Conservation (phyloP, 2,888 invertebrate species). For the Ceraclea dissimilis region DNA sequence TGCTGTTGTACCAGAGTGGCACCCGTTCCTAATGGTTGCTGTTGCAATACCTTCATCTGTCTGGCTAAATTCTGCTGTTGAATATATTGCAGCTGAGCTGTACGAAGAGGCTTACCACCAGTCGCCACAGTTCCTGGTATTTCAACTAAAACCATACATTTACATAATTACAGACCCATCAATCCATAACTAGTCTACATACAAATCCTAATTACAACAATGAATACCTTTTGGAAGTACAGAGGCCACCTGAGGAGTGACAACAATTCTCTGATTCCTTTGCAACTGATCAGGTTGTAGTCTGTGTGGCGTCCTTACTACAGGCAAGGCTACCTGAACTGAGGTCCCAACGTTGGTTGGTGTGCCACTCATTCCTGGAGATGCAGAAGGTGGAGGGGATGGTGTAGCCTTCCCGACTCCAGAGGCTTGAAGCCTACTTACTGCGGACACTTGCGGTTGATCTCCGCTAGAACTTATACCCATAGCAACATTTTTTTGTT, state of each 20-base stretch:
- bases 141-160: background rate
- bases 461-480: constrained; percentile 27
- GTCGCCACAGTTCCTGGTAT: constrained; percentile 39
- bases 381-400: constrained; percentile 40
- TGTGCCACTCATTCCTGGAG: constrained; percentile 30
- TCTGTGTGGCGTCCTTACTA: constrained; percentile 21
- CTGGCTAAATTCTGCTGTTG: constrained; percentile 50
- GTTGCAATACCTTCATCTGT: constrained; percentile 44
- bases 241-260: constrained; percentile 23
- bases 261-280: constrained; percentile 22
- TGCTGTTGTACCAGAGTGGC: constrained; percentile 14
- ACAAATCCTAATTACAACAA: background rate
- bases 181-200: background rate
- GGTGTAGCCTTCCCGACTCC: constrained; percentile 34
- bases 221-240: constrained; percentile 24
- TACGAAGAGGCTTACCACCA: constrained; percentile 46
- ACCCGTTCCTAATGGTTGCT: constrained; percentile 30
- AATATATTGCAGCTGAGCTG: constrained; percentile 53
- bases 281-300: constrained; percentile 24
- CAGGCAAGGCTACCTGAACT: constrained; percentile 24
- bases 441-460: constrained; percentile 22
- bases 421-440: constrained; percentile 29
- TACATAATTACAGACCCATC: background rate
- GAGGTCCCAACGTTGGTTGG: constrained; percentile 34
- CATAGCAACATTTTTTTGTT: constrained; percentile 49